Base-by-base conservation (phyloP, 2,888 invertebrate species). In the Eristalis arbustorum region DNA sequence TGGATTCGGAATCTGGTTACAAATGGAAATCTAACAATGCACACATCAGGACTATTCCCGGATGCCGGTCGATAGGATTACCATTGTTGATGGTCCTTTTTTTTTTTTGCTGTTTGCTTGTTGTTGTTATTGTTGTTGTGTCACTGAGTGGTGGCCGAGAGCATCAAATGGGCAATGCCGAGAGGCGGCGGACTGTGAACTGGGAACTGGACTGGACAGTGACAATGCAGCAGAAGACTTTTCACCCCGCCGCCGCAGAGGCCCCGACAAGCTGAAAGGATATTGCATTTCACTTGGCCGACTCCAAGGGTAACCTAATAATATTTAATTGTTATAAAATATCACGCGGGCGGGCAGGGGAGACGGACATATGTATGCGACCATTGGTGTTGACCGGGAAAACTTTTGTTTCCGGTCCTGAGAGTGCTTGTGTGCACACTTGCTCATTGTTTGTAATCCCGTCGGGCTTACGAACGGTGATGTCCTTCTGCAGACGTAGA, bases 271-370 rank as follows among this genome's bases (percentile, higher is more conserved):
- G 61, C 79, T 42, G 31, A 67, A 61, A 66, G 80, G 84, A 84
- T 84, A 84, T 80, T 80, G 64, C 71, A 71, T 80, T 80, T 76
- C 76, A 72, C 59, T 81, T 76, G n/a, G 22, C 62, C 68, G 72
- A 37, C 71, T 81, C 63, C 63, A 37, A 77, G 85, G 77, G 74
- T 82, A 85, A 85, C 66, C 77, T 78, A 85, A 85, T 85, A 85
- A 82, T 82, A 78, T 85, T 78, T 82, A 85, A 85, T 82, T 85
- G 82, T 85, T 69, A 63, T 77, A 82, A 85, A 85, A 82, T 82
- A 85, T 67, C 62, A 66, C 28, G 2, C n/a, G 22, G 40, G 5
- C 14, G 76, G 25, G 59, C 18, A 61, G 13, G 8, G 14, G 10
- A 18, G 14, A 28, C 6, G 59, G 49, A 63, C 49, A 14, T 77